phyloP scores from a whole-genome alignment of 2,888 invertebrate species.

The Celastrina argiolus region DNA sequence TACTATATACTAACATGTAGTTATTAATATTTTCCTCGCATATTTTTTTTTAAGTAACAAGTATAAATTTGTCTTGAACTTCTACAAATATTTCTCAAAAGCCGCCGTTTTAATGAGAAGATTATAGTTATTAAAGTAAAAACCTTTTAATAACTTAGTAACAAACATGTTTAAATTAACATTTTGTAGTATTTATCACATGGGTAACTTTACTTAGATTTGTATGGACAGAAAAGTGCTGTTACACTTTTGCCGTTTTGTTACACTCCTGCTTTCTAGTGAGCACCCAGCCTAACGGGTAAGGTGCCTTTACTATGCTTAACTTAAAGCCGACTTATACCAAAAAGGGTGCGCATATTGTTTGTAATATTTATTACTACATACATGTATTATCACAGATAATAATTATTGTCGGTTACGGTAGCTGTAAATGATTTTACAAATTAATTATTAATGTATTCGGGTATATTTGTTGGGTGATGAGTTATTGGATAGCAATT shows the following conservation, averaged over 20 bases:
- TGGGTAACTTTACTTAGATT: background rate
- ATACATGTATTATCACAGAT: background rate
- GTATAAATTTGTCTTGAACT: too few relatives aligned
- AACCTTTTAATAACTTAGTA: too few relatives aligned
- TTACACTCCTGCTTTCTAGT: background rate
- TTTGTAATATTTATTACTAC: constrained; percentile 8
- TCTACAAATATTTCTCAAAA: too few relatives aligned
- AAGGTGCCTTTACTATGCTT: constrained; percentile 41
- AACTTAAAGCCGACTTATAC: constrained; percentile 16
- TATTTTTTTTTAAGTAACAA: too few relatives aligned
- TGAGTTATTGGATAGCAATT: background rate
- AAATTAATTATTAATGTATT: background rate
- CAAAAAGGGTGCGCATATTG: background rate
- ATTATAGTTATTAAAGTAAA: too few relatives aligned
- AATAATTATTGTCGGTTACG: background rate
- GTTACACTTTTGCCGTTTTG: too few relatives aligned
- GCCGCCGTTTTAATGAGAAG: too few relatives aligned
- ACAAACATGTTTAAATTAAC: too few relatives aligned
- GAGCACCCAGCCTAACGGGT: background rate
- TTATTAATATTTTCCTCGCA: too few relatives aligned
- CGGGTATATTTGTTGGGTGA: background rate
- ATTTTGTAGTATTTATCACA: too few relatives aligned
- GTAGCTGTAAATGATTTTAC: background rate
- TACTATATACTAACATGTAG: too few relatives aligned
- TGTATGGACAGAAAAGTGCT: background rate